A percentile compares a stretch with the other conserved stretches of the same genome.
Evolutionary conservation across 1,140 invertebrate species (phyloP).

Genomic region (Drosophila parabipectinata): DNA sequence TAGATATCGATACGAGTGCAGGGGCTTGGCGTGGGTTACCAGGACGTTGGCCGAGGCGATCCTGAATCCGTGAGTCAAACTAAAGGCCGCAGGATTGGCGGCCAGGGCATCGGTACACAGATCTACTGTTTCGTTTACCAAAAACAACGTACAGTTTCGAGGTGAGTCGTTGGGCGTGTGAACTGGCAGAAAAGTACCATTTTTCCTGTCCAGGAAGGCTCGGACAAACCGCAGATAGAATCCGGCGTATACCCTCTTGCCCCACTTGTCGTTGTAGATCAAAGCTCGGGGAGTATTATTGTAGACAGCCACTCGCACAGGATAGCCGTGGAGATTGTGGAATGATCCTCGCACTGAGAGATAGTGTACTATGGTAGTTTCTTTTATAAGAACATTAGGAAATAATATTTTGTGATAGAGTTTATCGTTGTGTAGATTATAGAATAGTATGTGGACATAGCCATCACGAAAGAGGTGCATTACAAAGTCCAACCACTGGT

Average conservation of each 20-base stretch:
- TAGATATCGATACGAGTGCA: conserved; percentile 55
- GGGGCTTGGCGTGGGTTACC: conserved; percentile 46
- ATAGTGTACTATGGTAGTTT: conserved; percentile 18
- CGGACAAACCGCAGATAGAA: conserved; percentile 55
- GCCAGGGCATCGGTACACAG: conserved; percentile 59
- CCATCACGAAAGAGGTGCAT: conserved; percentile 31
- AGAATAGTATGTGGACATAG: conserved; percentile 40
- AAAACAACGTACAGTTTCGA: conserved; percentile 33
- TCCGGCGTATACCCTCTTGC: conserved; percentile 28
- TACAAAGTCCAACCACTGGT: conserved; percentile 36
- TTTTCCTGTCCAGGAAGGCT: conserved; percentile 31
- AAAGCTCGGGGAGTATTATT: conserved; percentile 45
- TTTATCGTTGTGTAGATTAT: neutral
- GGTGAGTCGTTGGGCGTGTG: conserved; percentile 39
- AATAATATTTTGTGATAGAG: conserved; percentile 51
- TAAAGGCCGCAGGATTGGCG: conserved; percentile 16
- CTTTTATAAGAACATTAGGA: conserved; percentile 6
- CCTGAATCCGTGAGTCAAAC: conserved; percentile 37
- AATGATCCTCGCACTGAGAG: neutral
- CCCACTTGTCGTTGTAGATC: conserved; percentile 32
- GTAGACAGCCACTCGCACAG: conserved; percentile 52
- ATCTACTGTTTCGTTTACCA: conserved; percentile 37
- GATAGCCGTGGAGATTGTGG: conserved; percentile 27
- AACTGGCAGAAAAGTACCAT: conserved; percentile 53
- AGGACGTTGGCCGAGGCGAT: conserved; percentile 57